Evolutionary conservation across 2,113 vertebrate species (phyloP).

Genomic region (Ceyx cyanopectus): DNA sequence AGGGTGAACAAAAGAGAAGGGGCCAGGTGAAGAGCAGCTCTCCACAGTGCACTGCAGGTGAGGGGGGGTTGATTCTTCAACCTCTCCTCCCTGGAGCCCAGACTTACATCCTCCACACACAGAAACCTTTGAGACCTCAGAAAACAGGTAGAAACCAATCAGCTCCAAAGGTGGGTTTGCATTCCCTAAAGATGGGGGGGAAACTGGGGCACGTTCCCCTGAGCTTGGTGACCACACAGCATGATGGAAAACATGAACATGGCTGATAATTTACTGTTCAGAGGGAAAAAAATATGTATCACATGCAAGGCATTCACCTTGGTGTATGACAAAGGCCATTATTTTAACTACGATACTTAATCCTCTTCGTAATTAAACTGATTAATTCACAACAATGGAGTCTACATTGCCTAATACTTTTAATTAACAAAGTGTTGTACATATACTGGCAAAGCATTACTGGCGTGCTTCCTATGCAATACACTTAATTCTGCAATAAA

Average conservation of each 20-base stretch:
- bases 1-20: not conserved
- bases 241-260: fast-evolving
- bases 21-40: not conserved
- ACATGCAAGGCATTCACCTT: not conserved
- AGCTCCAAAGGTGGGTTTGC: not conserved
- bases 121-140: not conserved
- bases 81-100: not conserved
- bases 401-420: constrained; percentile 73
- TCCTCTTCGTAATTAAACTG: constrained; percentile 74
- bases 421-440: constrained; percentile 77
- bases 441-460: constrained; percentile 57
- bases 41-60: fast-evolving
- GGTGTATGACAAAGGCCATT: constrained; percentile 19
- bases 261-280: not conserved
- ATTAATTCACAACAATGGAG: constrained; percentile 75
- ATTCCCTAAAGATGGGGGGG: not conserved
- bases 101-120: not conserved
- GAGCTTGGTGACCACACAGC: not conserved
- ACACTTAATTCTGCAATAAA: constrained; percentile 80
- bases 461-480: constrained; percentile 72
- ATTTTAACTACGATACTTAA: constrained; percentile 62
- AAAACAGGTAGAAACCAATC: not conserved
- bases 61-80: not conserved
- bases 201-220: not conserved
- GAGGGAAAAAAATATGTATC: not conserved